Conservation (phyloP, 2,113 vertebrate species). For the Pygathrix nemaeus region DNA sequence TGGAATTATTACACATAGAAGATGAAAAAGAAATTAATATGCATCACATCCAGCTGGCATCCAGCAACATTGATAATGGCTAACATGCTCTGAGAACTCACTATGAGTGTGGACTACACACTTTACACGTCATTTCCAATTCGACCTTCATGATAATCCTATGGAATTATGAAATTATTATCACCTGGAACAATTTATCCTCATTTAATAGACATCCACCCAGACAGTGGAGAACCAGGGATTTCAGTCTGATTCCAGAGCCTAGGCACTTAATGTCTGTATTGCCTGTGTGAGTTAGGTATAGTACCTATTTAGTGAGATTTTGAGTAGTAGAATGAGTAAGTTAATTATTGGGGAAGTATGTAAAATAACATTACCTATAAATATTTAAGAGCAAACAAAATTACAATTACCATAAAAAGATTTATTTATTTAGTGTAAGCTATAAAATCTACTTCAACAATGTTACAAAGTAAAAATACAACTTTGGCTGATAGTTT, state of each 20-base stretch:
- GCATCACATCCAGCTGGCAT: neutral
- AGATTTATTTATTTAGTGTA: neutral
- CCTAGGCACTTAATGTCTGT: neutral
- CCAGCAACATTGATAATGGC: neutral
- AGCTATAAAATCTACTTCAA: conserved; percentile 17
- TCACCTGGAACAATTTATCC: neutral
- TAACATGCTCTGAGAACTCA: neutral
- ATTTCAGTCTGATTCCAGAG: neutral
- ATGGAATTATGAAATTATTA: neutral
- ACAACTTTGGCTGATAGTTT: neutral
- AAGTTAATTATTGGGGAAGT: neutral
- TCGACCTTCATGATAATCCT: neutral
- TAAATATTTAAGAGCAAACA: neutral
- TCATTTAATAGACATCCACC: neutral
- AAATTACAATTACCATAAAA: neutral
- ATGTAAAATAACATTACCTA: neutral
- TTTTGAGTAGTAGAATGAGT: conserved; percentile 4
- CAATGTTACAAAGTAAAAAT: conserved; percentile 5
- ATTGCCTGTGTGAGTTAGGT: neutral
- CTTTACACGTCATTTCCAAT: neutral
- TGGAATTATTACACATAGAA: conserved; percentile 33
- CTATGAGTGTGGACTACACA: neutral
- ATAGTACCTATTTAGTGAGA: neutral
- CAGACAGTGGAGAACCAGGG: neutral
- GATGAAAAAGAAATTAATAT: conserved; percentile 19